Base-by-base conservation (phyloP, 2,113 vertebrate species). In the Delphinapterus leucas region DNA sequence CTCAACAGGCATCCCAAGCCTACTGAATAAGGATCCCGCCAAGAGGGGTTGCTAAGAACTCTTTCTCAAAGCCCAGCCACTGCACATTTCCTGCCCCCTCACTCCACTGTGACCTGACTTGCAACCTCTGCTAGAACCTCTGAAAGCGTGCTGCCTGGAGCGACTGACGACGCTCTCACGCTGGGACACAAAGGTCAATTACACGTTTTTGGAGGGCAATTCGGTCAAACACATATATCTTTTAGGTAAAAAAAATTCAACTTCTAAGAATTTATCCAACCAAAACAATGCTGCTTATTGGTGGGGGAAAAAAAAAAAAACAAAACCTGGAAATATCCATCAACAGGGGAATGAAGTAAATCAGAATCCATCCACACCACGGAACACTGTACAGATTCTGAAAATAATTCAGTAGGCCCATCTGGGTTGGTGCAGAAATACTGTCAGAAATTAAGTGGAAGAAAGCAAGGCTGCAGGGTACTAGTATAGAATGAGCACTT, bases 401-500 rank as follows among this genome's bases (percentile, higher is more conserved):
- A 12, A 44, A 18, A 17, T 4, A 18, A 1, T 14, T 2, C 31
- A 1, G 6, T 0, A 20, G 26, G 1, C 15, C 38, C 18, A 1
- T 3, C 7, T 20, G 25, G 4, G 38, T 60, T 3, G 2, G 12
- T 8, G 28, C 44, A 6, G 8, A 61, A 55, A 33, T 0, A 18
- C 60, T 5, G 14, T 5, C 36, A 4, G 23, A 80, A 26, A 31
- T 2, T 1, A 11, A 14, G 5, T 0, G n/a, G 8, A 5, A 55
- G 14, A 47, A 33, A n/a, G 41, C 20, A 6, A n/a, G 10, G 1
- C 36, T n/a, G n/a, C 53, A 60, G 26, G 44, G 41, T 3, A 1
- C 7, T 4, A 8, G 1, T 0, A 4, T 3, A n/a, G 6, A 36
- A 26, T 0, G 10, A 23, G 20, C 9, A 4, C 41, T 14, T 23